Evolutionary conservation across 92 coral and sea anemone genomes (phyloP).

Genomic region (Zoanthus sansibaricus): DNA sequence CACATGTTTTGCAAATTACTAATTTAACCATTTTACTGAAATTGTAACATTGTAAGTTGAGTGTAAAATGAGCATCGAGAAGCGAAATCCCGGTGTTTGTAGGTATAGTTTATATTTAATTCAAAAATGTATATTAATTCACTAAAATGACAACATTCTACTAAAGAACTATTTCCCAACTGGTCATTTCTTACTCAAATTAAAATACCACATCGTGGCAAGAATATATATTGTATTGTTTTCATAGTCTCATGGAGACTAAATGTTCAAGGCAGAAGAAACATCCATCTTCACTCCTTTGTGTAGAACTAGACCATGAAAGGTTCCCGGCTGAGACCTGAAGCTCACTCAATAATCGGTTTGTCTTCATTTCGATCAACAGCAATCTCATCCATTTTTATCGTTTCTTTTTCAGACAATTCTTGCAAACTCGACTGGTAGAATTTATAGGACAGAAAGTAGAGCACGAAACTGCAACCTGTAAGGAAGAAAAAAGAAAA

Average conservation of each 20-base stretch:
- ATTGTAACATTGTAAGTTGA: no score
- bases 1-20: no score
- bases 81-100: no score
- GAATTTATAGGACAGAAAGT: constrained; percentile 85
- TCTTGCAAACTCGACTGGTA: constrained; percentile 57
- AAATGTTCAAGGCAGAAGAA: neutral
- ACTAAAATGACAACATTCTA: no score
- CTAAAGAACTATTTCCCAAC: no score
- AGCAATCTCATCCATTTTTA: neutral
- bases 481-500: neutral
- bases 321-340: neutral
- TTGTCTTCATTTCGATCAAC: neutral
- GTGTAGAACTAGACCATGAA: neutral
- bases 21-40: no score
- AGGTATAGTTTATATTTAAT: no score
- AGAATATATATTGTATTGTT: neutral
- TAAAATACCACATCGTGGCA: neutral
- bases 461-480: constrained; percentile 60
- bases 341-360: neutral
- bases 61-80: no score
- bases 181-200: no score
- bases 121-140: no score
- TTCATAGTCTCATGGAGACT: neutral
- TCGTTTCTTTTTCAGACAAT: neutral
- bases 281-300: neutral